Base-by-base conservation (phyloP, 2,797 vertebrate genomes). In the Malurus splendens region DNA sequence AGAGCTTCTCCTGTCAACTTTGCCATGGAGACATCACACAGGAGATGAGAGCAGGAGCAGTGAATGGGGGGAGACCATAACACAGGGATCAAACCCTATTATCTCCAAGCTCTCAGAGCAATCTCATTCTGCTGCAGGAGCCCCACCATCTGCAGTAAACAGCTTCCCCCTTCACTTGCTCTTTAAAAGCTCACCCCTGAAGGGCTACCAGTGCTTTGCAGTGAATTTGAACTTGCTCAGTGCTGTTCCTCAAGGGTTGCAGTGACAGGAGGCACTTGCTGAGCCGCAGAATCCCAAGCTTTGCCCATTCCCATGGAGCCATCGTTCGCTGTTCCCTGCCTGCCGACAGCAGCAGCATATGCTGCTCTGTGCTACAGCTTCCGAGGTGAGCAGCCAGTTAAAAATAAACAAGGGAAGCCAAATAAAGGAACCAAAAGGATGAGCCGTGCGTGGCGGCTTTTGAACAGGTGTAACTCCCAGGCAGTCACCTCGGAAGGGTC, bases 381-480 rank as follows among this genome's bases (percentile, higher is more conserved):
- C 13, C 1, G 48, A 88, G 79, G 62, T 10, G 51, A 71, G 68
- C 18, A 2, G 2, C 12, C 30, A 47, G 7, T 20, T 18, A 12
- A 32, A 67, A 89, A 77, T 6, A 77, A 74, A 7, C 2, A 68
- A 28, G 44, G 36, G 16, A 77, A 87, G 27, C 20, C 57, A 72
- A 82, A 42, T 10, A 42, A 61, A 74, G 50, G 77, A 59, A 87
- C 66, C 17, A 9, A 55, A 47, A 25, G 12, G 64, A 90, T 4
- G n/a, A 68, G 30, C 48, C 27, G 48, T 45, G 41, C 8, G 5
- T 9, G 38, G 79, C 20, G 14, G 88, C 56, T 60, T 61, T 39
- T 6, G 39, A 91, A 61, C 88, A 94, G 89, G 90, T 82, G 59
- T 39, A 70, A n/a, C 14, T 55, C 91, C 22, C 64, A 44, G 30